These are phyloP conservation scores for Belgica antarctica DNA, from an alignment of 2,888 invertebrate genomes.

Conservation along the genomic window DNA sequence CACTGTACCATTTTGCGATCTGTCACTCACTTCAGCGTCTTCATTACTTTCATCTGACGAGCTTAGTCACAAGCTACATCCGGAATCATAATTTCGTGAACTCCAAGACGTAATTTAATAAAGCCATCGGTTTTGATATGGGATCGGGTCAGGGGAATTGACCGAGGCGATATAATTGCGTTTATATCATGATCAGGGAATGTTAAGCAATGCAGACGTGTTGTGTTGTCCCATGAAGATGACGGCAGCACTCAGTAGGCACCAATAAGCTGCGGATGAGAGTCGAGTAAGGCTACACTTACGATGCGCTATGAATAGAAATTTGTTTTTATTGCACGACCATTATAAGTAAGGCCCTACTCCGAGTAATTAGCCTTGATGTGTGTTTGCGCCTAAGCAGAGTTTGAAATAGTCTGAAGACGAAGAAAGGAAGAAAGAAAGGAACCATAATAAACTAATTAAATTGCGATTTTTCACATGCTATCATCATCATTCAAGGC, in stretches of 20 bases:
- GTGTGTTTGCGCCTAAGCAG: background rate
- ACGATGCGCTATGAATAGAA: background rate
- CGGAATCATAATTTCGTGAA: background rate
- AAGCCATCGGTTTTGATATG: background rate
- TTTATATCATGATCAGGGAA: conserved; percentile 19
- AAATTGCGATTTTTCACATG: conserved; percentile 14
- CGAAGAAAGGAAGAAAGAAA: background rate
- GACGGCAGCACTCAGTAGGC: background rate
- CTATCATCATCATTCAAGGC: conserved; percentile 20
- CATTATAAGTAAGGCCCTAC: background rate
- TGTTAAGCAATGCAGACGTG: background rate
- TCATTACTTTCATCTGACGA: background rate
- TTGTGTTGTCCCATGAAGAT: background rate
- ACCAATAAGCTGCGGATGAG: background rate
- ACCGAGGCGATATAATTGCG: background rate
- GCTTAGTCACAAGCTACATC: background rate
- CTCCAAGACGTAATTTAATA: conserved; percentile 19
- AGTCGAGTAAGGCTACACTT: background rate
- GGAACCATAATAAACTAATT: conserved; percentile 6
- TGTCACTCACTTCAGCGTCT: conserved; percentile 9
- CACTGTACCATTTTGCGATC: background rate
- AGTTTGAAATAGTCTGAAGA: too few species aligned
- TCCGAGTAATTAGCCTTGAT: conserved; percentile 13
- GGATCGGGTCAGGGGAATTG: background rate
- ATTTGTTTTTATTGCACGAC: background rate